A percentile compares a stretch with the other conserved stretches of the same genome.
These are phyloP conservation scores for Petrocephalus sullivani DNA, from an alignment of 2,797 vertebrate species.

Conservation along the genomic window DNA sequence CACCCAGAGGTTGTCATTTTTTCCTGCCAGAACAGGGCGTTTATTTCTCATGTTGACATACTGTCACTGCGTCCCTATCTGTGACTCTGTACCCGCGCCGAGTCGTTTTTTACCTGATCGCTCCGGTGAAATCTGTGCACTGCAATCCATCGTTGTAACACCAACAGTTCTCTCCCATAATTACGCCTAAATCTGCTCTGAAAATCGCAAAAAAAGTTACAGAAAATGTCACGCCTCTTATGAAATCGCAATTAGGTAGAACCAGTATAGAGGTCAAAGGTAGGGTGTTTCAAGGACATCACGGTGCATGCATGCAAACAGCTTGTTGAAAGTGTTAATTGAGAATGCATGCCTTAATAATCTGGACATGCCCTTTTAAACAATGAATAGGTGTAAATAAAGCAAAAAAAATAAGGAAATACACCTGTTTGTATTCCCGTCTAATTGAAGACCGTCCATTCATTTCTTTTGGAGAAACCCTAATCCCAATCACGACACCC, in stretches of 20 bases:
- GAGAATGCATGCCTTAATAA: background rate
- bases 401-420: background rate
- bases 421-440: too few species aligned
- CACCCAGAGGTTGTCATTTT: conserved; percentile 3
- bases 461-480: too few species aligned
- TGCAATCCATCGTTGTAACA: background rate
- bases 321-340: background rate
- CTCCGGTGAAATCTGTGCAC: background rate
- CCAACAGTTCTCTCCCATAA: background rate
- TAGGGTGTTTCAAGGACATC: background rate
- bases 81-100: background rate
- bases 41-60: conserved; percentile 1
- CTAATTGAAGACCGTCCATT: too few species aligned
- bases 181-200: background rate
- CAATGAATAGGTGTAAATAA: background rate
- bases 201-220: background rate
- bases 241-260: background rate
- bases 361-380: background rate
- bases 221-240: background rate
- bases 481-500: too few species aligned
- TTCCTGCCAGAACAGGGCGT: conserved; percentile 2
- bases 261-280: background rate
- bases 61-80: background rate
- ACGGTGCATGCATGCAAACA: background rate
- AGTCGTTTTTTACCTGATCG: background rate